Evolutionary conservation across 2,888 invertebrate genomes (phyloP).

Genomic region (Cheilosia vulpina): DNA sequence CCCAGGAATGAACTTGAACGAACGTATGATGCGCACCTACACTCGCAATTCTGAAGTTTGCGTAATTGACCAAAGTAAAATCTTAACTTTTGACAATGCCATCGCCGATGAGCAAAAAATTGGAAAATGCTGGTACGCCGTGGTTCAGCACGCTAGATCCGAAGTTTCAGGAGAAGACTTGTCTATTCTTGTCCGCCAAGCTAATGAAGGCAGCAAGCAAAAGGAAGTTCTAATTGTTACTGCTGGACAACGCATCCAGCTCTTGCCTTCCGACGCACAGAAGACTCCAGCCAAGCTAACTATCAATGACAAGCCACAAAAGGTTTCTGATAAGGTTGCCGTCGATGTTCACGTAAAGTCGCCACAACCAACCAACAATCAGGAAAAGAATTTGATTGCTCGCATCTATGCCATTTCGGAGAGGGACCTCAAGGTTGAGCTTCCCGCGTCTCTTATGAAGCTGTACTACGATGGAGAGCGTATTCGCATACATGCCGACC

Average conservation of each 20-base stretch:
- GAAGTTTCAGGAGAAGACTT: conserved; percentile 78
- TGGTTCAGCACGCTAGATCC: conserved; percentile 84
- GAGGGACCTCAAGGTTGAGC: conserved; percentile 85
- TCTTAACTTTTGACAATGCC: conserved; percentile 88
- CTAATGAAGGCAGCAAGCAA: conserved; percentile 31
- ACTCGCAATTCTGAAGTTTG: conserved; percentile 82
- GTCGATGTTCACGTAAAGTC: conserved; percentile 81
- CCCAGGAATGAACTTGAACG: conserved; percentile 79
- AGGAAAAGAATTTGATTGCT: conserved; percentile 81
- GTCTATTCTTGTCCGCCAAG: conserved; percentile 83
- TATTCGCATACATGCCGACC: conserved; percentile 83
- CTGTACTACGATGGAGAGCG: conserved; percentile 86
- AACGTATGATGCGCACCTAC: conserved; percentile 81
- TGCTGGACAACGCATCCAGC: conserved; percentile 79
- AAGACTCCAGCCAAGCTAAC: conserved; percentile 80
- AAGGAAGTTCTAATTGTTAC: conserved; percentile 84
- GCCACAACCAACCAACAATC: conserved; percentile 58
- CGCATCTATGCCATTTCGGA: conserved; percentile 84
- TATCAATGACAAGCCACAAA: conserved; percentile 79
- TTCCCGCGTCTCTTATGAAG: conserved; percentile 84
- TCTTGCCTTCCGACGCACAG: conserved; percentile 75
- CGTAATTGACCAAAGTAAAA: conserved; percentile 85
- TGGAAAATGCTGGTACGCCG: conserved; percentile 86
- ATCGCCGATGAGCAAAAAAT: conserved; percentile 85
- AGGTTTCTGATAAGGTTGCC: conserved; percentile 78